Conservation (phyloP, 2,888 invertebrate species). For the Yponomeuta cagnagella region DNA sequence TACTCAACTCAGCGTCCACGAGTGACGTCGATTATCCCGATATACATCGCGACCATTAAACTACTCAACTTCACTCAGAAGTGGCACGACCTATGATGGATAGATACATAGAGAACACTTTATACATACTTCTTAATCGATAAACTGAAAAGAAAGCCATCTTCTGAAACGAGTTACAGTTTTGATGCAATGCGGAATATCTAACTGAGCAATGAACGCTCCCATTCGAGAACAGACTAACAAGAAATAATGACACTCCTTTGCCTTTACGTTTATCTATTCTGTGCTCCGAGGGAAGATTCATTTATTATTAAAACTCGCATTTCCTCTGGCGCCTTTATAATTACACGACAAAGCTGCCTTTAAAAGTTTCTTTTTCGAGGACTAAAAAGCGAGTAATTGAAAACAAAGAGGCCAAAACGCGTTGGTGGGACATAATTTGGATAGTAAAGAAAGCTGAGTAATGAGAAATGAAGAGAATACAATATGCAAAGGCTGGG, state of each 20-base stretch:
- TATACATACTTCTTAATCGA: no score
- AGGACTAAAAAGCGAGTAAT: not conserved
- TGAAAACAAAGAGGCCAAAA: constrained; percentile 3
- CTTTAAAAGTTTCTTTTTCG: not conserved
- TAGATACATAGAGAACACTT: not conserved
- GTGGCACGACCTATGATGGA: not conserved
- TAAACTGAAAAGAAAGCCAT: not conserved
- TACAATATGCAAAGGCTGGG: constrained; percentile 31
- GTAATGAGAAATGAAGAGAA: constrained; percentile 26
- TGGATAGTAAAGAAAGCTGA: constrained; percentile 2
- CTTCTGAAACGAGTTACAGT: not conserved
- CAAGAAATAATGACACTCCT: not conserved
- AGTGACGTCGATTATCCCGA: not conserved
- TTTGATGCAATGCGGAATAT: constrained; percentile 11
- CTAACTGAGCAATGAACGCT: not conserved
- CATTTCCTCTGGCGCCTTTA: not conserved
- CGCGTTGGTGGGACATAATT: not conserved
- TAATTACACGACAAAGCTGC: not conserved
- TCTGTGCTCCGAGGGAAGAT: not conserved
- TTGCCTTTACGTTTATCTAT: not conserved
- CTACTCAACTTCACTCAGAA: not conserved
- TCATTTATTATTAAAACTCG: not conserved
- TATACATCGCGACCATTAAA: not conserved
- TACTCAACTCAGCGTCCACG: not conserved
- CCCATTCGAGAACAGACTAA: not conserved